phyloP scores from a whole-genome alignment of 1,140 invertebrate genomes.

The Olivierus martensii region DNA sequence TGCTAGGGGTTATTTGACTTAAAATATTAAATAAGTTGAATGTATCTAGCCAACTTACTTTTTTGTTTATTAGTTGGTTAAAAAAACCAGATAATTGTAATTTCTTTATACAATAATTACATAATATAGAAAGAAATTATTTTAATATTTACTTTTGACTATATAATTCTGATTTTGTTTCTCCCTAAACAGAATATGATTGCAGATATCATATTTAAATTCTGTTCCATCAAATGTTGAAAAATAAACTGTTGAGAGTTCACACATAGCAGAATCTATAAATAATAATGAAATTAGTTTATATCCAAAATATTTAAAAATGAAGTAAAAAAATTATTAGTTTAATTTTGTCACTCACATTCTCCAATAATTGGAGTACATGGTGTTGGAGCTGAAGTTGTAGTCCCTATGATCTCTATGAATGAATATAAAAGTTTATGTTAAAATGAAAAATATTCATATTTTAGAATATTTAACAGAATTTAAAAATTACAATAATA shows the following conservation, averaged over 20 bases:
- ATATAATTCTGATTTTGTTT: conserved; percentile 36
- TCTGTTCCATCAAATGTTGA: conserved; percentile 60
- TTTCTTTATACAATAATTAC: no score
- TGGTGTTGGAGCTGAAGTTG: neutral
- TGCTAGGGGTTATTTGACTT: no score
- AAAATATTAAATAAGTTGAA: no score
- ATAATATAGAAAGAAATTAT: no score
- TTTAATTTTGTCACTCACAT: neutral
- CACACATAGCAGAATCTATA: conserved; percentile 38
- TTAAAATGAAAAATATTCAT: no score
- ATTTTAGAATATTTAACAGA: no score
- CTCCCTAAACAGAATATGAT: conserved; percentile 58
- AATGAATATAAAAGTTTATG: no score
- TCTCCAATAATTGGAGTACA: neutral
- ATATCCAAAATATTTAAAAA: conserved; percentile 19
- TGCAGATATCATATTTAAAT: conserved; percentile 61
- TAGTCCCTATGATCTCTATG: no score
- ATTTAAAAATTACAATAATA: no score
- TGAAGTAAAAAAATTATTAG: conserved; percentile 36
- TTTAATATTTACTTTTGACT: conserved; percentile 15
- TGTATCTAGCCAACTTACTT: no score
- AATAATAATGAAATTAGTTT: neutral
- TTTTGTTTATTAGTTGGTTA: no score
- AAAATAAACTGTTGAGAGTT: conserved; percentile 53
- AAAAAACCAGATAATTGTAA: no score